These are phyloP conservation scores for Thereva nobilitata DNA, from an alignment of 2,888 invertebrate genomes.

Conservation along the genomic window DNA sequence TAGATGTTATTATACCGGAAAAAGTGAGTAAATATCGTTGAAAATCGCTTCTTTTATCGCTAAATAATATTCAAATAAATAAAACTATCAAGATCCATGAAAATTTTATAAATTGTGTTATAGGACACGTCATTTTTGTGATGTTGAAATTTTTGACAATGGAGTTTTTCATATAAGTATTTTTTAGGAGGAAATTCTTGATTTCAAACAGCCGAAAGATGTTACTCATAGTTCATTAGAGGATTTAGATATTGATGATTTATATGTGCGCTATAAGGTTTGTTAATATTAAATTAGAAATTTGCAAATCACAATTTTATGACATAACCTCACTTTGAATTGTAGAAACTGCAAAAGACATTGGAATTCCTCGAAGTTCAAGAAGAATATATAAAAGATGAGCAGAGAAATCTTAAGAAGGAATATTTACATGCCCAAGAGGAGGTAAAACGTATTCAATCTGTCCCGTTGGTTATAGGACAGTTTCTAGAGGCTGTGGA, in stretches of 20 bases:
- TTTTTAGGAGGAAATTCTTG: slow-evolving; percentile 68
- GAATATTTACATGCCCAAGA: slow-evolving; percentile 98
- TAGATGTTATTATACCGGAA: slow-evolving; percentile 77
- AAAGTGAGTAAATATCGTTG: slow-evolving; percentile 65
- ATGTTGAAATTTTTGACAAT: not conserved
- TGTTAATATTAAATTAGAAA: slow-evolving; percentile 13
- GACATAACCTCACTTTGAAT: slow-evolving; percentile 36
- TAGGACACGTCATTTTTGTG: not conserved
- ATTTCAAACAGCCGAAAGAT: slow-evolving; percentile 69
- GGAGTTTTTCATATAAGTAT: not conserved
- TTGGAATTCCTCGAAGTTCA: slow-evolving; percentile 97
- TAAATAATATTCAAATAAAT: not conserved
- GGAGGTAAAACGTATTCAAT: slow-evolving; percentile 97
- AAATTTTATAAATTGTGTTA: not conserved
- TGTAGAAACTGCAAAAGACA: slow-evolving; percentile 90
- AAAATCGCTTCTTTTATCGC: not conserved
- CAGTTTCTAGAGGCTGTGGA: slow-evolving; percentile 99
- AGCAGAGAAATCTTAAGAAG: slow-evolving; percentile 97
- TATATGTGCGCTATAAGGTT: slow-evolving; percentile 95
- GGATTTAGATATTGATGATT: slow-evolving; percentile 86
- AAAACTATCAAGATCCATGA: not conserved
- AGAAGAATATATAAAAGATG: slow-evolving; percentile 99
- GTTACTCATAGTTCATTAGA: slow-evolving; percentile 71
- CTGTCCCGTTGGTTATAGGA: slow-evolving; percentile 97
- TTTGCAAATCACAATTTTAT: not conserved